Percentiles rank a stretch among this genome's conserved stretches.
Evolutionary conservation across 2,888 invertebrate genomes (phyloP).

Genomic region (Trimorus sp.): DNA sequence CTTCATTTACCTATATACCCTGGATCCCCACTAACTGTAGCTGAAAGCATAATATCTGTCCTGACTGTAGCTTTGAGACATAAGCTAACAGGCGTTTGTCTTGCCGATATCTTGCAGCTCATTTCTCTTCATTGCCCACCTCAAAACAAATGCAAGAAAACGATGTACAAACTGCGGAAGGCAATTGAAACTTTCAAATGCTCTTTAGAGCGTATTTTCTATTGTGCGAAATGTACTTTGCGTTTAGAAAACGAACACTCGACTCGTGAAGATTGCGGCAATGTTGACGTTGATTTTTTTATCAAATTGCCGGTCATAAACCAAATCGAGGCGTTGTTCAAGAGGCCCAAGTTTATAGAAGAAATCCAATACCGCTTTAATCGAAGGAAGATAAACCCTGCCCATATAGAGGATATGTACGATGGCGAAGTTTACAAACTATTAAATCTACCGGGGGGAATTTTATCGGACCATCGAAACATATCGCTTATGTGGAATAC

Average conservation of each 20-base stretch:
- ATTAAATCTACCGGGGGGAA: neutral
- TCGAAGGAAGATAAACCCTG: conserved; percentile 15
- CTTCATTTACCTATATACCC: too few relatives aligned
- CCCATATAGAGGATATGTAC: conserved; percentile 12
- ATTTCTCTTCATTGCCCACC: neutral
- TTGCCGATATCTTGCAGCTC: conserved; percentile 6
- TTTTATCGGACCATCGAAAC: neutral
- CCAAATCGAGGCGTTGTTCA: conserved; percentile 32
- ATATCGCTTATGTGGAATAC: conserved; percentile 24
- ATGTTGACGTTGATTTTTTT: neutral
- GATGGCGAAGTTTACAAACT: conserved; percentile 14
- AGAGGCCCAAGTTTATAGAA: conserved; percentile 35
- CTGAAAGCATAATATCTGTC: conserved; percentile 12
- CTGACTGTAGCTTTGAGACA: neutral
- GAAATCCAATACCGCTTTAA: conserved; percentile 52
- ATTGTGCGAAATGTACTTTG: conserved; percentile 1
- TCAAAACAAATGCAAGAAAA: conserved; percentile 17
- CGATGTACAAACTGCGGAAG: conserved; percentile 18
- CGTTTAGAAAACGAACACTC: conserved; percentile 5
- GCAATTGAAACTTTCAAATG: conserved; percentile 9
- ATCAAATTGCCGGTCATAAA: conserved; percentile 27
- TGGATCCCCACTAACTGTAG: conserved; percentile 3
- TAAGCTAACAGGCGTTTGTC: neutral
- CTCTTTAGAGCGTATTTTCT: conserved; percentile 19
- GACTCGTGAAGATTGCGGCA: neutral